A percentile compares a stretch with the other conserved stretches of the same genome.
These are phyloP conservation scores for Lasioglossum vierecki DNA, from an alignment of 2,888 invertebrate genomes.

Conservation along the genomic window DNA sequence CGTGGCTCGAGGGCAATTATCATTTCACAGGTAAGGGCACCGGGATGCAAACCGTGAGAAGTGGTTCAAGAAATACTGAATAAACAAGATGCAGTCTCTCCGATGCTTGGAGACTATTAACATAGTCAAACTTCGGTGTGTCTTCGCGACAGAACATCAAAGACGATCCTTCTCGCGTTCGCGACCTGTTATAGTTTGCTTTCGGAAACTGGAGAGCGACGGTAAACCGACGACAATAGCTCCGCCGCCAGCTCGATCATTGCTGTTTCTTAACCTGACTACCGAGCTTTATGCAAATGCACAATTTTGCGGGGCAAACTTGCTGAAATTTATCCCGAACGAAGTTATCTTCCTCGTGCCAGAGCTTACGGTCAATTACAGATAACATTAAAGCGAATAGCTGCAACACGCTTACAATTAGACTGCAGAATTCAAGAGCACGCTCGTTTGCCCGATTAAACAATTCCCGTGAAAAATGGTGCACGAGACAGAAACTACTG, in stretches of 20 bases:
- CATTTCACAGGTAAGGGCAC: background rate
- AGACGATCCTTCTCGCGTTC: background rate
- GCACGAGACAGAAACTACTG: background rate
- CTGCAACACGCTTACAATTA: background rate
- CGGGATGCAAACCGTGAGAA: background rate
- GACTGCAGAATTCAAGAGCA: background rate
- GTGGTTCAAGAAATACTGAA: background rate
- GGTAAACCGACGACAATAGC: slow-evolving; percentile 8
- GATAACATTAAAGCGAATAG: background rate
- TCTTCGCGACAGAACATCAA: background rate
- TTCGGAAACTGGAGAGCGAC: background rate
- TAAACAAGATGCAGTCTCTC: background rate
- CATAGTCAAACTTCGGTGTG: background rate
- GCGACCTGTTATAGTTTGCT: background rate
- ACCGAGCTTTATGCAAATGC: background rate
- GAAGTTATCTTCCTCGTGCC: background rate
- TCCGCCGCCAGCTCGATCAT: background rate
- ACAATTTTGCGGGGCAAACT: background rate
- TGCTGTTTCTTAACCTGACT: slow-evolving; percentile 7
- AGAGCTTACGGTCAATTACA: background rate
- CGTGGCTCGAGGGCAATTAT: background rate
- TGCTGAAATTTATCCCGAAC: background rate
- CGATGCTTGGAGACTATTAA: background rate
- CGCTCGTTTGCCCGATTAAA: background rate
- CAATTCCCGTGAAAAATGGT: background rate